Conservation (phyloP, 2,113 vertebrate genomes). For the Oostethus manadensis region DNA sequence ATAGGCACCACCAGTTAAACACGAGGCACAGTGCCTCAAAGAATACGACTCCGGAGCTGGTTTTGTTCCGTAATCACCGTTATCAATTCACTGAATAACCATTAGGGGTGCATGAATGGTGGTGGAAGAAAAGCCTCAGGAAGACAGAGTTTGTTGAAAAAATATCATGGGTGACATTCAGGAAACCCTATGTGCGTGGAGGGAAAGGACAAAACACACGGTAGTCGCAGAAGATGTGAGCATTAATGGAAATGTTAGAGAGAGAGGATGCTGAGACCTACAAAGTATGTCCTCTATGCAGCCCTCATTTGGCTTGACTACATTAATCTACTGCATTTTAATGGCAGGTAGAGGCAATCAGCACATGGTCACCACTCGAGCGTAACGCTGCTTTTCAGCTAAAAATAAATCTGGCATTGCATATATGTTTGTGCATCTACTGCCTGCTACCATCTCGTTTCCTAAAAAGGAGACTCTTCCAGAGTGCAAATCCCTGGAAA, state of each 20-base stretch:
- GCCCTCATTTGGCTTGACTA: slow-evolving; percentile 27
- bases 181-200: background rate
- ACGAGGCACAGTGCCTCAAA: slow-evolving; percentile 10
- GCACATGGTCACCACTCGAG: slow-evolving; percentile 30
- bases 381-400: slow-evolving; percentile 36
- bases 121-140: slow-evolving; percentile 8
- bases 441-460: slow-evolving; percentile 2
- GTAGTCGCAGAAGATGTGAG: too few species aligned
- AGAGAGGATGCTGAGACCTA: slow-evolving; percentile 16
- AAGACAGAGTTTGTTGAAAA: slow-evolving; percentile 5
- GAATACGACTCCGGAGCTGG: slow-evolving; percentile 20
- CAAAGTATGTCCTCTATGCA: slow-evolving; percentile 41
- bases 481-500: slow-evolving; percentile 10
- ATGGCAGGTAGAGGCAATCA: slow-evolving; percentile 44
- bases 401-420: slow-evolving; percentile 38
- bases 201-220: background rate
- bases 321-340: slow-evolving; percentile 55
- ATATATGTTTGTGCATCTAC: slow-evolving; percentile 5
- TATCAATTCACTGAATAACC: slow-evolving; percentile 32
- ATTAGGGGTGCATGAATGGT: slow-evolving; percentile 22
- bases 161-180: slow-evolving; percentile 4
- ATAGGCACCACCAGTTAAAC: slow-evolving; percentile 19
- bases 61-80: slow-evolving; percentile 20
- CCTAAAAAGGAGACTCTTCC: slow-evolving; percentile 2
- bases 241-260: background rate